phyloP scores from a whole-genome alignment of 2,113 vertebrate genomes.

The Pterocles gutturalis region DNA sequence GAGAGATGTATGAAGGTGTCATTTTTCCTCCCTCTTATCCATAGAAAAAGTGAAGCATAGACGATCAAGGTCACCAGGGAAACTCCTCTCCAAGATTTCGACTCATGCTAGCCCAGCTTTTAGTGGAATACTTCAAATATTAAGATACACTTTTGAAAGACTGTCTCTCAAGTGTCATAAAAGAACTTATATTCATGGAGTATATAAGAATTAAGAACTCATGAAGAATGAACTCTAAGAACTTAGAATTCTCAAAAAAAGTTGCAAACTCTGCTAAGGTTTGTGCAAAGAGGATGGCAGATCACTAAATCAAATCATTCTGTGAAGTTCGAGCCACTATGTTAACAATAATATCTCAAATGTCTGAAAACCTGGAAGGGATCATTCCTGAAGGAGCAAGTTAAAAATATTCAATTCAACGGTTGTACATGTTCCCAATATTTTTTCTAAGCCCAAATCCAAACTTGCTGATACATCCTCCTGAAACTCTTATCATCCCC shows the following conservation, averaged over 20 bases:
- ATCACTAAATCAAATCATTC: not conserved
- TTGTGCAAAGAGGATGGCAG: not conserved
- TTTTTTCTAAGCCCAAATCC: not conserved
- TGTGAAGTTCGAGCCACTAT: not conserved
- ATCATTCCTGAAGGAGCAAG: not conserved
- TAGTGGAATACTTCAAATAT: not conserved
- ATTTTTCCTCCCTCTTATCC: not conserved
- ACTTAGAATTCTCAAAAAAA: not conserved
- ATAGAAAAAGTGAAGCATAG: not conserved
- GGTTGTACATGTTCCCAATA: not conserved
- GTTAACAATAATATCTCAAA: not conserved
- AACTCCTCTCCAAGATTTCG: not conserved
- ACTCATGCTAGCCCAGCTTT: not conserved
- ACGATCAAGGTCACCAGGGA: not conserved
- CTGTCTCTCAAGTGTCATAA: not conserved
- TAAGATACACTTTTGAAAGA: not conserved
- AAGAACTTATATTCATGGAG: not conserved
- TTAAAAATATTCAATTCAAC: not conserved
- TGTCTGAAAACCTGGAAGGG: not conserved
- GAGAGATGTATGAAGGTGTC: not conserved
- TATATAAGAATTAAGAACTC: not conserved
- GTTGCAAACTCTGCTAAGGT: not conserved
- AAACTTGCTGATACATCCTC: not conserved
- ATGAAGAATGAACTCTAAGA: not conserved
- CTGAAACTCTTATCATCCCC: not conserved